phyloP scores from a whole-genome alignment of 2,113 vertebrate species.

The Myiopsitta monachus region DNA sequence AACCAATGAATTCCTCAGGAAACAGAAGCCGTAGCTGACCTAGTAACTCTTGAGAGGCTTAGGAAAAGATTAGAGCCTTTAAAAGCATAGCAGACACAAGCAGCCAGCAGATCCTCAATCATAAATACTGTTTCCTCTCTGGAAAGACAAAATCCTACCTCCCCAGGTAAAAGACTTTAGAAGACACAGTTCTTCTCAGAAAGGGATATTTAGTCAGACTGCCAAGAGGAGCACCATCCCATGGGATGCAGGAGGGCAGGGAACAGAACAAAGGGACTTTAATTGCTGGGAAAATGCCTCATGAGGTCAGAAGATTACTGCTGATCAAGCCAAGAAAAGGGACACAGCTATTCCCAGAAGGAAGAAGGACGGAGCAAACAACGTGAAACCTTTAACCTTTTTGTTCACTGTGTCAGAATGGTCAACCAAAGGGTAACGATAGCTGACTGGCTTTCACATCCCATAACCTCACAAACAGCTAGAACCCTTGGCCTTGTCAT shows the following conservation, averaged over 20 bases:
- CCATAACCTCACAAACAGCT: background rate
- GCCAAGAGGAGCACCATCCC: background rate
- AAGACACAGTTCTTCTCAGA: background rate
- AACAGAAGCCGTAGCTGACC: background rate
- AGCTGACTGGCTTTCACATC: background rate
- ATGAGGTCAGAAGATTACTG: conserved; percentile 29
- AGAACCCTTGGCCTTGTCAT: background rate
- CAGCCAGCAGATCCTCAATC: background rate
- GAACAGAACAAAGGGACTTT: background rate
- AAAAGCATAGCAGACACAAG: conserved; percentile 5
- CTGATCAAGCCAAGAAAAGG: conserved; percentile 38
- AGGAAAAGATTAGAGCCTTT: conserved; percentile 5
- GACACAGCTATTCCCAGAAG: conserved; percentile 2
- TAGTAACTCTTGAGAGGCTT: conserved; percentile 18
- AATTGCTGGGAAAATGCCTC: conserved; percentile 56
- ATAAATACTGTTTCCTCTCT: background rate
- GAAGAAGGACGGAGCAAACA: conserved; percentile 4
- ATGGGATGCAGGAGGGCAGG: background rate
- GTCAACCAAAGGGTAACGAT: background rate
- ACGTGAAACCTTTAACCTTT: conserved; percentile 19
- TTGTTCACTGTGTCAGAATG: background rate
- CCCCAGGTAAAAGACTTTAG: background rate
- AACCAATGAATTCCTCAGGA: background rate
- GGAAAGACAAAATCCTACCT: background rate
- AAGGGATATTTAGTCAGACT: background rate